These are phyloP conservation scores for Gadopsis bispinosus DNA, from an alignment of 2,797 vertebrate species.

Conservation along the genomic window DNA sequence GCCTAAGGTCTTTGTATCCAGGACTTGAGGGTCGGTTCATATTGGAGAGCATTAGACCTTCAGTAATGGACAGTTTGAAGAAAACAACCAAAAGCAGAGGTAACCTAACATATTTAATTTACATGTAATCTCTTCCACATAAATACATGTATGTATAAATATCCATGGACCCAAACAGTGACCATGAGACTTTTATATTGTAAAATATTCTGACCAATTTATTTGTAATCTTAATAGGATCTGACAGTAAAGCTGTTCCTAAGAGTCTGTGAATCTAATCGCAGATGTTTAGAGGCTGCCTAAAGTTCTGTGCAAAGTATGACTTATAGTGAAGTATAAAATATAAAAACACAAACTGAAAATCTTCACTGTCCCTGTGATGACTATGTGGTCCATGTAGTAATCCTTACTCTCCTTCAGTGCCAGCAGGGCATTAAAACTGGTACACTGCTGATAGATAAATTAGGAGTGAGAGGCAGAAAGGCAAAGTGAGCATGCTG, in stretches of 20 bases:
- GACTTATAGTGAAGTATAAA: background rate
- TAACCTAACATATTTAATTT: conserved; percentile 72
- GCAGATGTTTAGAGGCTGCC: too few species aligned
- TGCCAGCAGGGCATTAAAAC: conserved; percentile 38
- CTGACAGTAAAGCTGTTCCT: background rate
- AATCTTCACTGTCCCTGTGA: background rate
- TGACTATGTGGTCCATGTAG: conserved; percentile 15
- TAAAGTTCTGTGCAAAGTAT: background rate
- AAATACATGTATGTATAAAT: background rate
- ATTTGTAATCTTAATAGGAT: background rate
- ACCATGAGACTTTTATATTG: background rate
- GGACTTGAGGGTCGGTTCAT: conserved; percentile 94
- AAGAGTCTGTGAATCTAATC: background rate
- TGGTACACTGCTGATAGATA: conserved; percentile 48
- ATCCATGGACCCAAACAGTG: conserved; percentile 10
- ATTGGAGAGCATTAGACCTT: conserved; percentile 90
- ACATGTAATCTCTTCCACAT: conserved; percentile 2
- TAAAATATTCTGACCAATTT: conserved; percentile 8
- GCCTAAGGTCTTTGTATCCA: conserved; percentile 91
- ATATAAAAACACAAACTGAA: background rate
- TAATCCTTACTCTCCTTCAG: conserved; percentile 29
- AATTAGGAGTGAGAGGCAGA: conserved; percentile 45
- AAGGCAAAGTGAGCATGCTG: conserved; percentile 29
- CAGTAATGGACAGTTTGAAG: conserved; percentile 90
- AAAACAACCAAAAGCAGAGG: conserved; percentile 95